Evolutionary conservation across 2,888 invertebrate species (phyloP).

Genomic region (Atethmia centrago): DNA sequence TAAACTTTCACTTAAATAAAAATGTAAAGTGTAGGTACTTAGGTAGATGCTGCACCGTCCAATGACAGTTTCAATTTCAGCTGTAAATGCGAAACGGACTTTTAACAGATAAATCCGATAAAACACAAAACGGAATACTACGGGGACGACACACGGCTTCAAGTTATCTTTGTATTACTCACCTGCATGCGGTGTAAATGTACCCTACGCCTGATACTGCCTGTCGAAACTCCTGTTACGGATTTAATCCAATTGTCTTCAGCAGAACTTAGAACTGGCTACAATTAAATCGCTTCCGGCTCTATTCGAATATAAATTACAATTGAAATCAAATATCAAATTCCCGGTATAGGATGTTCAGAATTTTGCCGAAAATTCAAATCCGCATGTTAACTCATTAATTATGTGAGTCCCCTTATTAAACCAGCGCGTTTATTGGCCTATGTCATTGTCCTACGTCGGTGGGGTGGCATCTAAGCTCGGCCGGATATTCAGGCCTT

Average conservation of each 20-base stretch:
- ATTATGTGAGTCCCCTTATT: conserved; percentile 38
- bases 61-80: background rate
- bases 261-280: background rate
- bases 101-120: conserved; percentile 5
- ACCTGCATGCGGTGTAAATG: background rate
- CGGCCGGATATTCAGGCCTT: conserved; percentile 50
- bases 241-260: conserved; percentile 15
- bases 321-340: conserved; percentile 7
- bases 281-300: background rate
- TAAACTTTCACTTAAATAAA: background rate
- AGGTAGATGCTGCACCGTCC: background rate
- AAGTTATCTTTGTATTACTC: background rate
- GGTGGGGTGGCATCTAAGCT: conserved; percentile 42
- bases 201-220: background rate
- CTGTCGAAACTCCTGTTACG: background rate
- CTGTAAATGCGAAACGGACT: background rate
- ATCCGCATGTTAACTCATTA: conserved; percentile 21
- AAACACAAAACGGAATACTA: background rate
- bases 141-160: background rate
- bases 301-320: conserved; percentile 2
- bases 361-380: conserved; percentile 7
- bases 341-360: background rate
- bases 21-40: background rate
- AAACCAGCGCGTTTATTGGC: conserved; percentile 45
- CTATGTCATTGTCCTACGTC: conserved; percentile 53